Conservation (phyloP, 2,888 invertebrate species). For the Orchestes rusci region DNA sequence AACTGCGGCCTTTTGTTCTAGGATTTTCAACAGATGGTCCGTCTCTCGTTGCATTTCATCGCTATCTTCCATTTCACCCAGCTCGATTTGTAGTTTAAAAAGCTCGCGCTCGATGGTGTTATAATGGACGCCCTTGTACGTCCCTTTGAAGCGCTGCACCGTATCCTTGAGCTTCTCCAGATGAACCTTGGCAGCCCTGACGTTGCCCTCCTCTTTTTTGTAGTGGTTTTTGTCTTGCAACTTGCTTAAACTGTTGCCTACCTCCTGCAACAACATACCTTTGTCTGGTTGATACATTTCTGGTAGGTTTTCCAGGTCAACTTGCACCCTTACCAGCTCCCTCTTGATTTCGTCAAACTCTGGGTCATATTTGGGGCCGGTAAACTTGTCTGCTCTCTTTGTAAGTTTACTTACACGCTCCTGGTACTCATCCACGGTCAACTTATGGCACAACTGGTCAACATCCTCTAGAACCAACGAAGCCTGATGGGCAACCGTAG, state of each 20-base stretch:
- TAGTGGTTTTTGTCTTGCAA: slow-evolving; percentile 23
- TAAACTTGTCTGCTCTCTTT: slow-evolving; percentile 20
- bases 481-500: slow-evolving; percentile 25
- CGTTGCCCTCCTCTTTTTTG: slow-evolving; percentile 9
- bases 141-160: slow-evolving; percentile 30
- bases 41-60: slow-evolving; percentile 27
- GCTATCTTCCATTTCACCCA: slow-evolving; percentile 24
- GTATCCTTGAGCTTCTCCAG: slow-evolving; percentile 28
- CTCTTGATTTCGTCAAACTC: slow-evolving; percentile 22
- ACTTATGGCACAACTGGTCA: slow-evolving; percentile 17
- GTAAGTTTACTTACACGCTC: slow-evolving; percentile 14
- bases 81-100: slow-evolving; percentile 25
- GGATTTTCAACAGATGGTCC: slow-evolving; percentile 30
- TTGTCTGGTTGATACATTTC: slow-evolving; percentile 20
- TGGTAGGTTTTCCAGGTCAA: slow-evolving; percentile 20
- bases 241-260: slow-evolving; percentile 15
- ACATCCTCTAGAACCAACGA: slow-evolving; percentile 26
- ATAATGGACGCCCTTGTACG: slow-evolving; percentile 31
- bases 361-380: slow-evolving; percentile 21
- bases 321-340: slow-evolving; percentile 14
- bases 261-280: slow-evolving; percentile 25
- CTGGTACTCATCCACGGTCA: slow-evolving; percentile 19
- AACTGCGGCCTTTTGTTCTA: slow-evolving; percentile 29
- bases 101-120: slow-evolving; percentile 30
- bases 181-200: slow-evolving; percentile 14